Percentiles rank a stretch among this genome's conserved stretches.
Conservation (phyloP, 2,797 vertebrate species). For the Poeciliopsis turneri region DNA sequence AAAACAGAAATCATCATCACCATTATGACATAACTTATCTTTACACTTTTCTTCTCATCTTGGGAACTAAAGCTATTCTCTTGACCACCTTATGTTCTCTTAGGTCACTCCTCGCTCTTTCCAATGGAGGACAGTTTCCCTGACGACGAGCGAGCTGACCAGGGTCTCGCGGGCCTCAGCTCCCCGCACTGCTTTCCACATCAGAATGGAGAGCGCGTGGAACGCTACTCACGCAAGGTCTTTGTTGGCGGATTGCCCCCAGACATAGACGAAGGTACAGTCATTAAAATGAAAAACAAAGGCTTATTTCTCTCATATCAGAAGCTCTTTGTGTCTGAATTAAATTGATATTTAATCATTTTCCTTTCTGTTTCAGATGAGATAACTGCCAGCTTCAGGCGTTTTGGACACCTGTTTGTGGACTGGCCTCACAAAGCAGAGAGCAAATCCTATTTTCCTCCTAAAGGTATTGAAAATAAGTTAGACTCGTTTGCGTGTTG, state of each 20-base stretch:
- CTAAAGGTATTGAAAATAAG: slow-evolving; percentile 87
- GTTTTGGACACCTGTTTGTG: slow-evolving; percentile 98
- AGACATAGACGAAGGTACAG: slow-evolving; percentile 96
- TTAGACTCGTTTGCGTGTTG: neutral
- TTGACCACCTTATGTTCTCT: slow-evolving; percentile 8
- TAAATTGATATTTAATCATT: neutral
- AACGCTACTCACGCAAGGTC: slow-evolving; percentile 97
- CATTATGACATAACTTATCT: neutral
- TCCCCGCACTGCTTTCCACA: slow-evolving; percentile 98
- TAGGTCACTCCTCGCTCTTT: slow-evolving; percentile 98
- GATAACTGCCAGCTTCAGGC: slow-evolving; percentile 98
- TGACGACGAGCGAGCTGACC: slow-evolving; percentile 95
- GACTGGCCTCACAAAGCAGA: slow-evolving; percentile 99
- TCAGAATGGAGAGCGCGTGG: slow-evolving; percentile 98
- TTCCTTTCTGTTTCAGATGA: slow-evolving; percentile 84
- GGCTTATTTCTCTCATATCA: neutral
- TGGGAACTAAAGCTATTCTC: slow-evolving; percentile 21
- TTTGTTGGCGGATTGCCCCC: slow-evolving; percentile 97
- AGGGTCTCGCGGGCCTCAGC: slow-evolving; percentile 90
- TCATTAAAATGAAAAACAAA: neutral
- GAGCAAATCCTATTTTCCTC: slow-evolving; percentile 98
- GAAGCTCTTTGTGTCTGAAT: neutral
- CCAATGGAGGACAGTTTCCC: slow-evolving; percentile 99
- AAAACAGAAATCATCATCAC: neutral
- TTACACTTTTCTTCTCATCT: neutral